Percentiles rank a stretch among this genome's conserved stretches.
Conservation (phyloP, 1,140 invertebrate genomes). For the Aphaenogaster floridana region DNA sequence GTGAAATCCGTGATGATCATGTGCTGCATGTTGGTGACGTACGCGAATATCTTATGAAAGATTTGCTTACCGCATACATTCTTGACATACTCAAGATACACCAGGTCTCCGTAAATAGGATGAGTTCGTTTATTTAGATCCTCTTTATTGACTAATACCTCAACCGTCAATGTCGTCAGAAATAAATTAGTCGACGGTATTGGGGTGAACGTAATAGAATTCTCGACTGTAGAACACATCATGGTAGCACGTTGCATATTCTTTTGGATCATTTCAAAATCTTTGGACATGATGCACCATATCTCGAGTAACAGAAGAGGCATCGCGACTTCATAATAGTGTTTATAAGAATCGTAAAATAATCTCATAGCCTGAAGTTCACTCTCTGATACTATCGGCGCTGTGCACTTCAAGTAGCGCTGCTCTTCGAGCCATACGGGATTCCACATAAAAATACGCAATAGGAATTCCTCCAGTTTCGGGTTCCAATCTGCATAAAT, state of each 20-base stretch:
- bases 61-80: slow-evolving; percentile 40
- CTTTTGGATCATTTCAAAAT: slow-evolving; percentile 69
- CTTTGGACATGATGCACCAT: slow-evolving; percentile 76
- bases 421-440: slow-evolving; percentile 81
- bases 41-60: slow-evolving; percentile 76
- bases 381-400: slow-evolving; percentile 72
- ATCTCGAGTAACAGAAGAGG: slow-evolving; percentile 79
- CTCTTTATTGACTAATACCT: slow-evolving; percentile 70
- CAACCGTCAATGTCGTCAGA: slow-evolving; percentile 72
- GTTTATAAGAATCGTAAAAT: slow-evolving; percentile 73
- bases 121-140: slow-evolving; percentile 56
- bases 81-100: slow-evolving; percentile 73
- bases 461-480: slow-evolving; percentile 77
- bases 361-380: slow-evolving; percentile 66
- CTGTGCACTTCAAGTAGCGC: slow-evolving; percentile 50
- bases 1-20: slow-evolving; percentile 66
- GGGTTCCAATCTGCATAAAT: slow-evolving; percentile 25
- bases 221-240: slow-evolving; percentile 69
- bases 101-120: slow-evolving; percentile 77
- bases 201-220: slow-evolving; percentile 68
- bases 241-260: slow-evolving; percentile 58
- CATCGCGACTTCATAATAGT: slow-evolving; percentile 77
- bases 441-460: slow-evolving; percentile 78
- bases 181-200: slow-evolving; percentile 58
- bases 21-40: slow-evolving; percentile 68